These are phyloP conservation scores for Tokudaia tokunoshimensis DNA, from an alignment of 2,797 vertebrate genomes.

Conservation along the genomic window DNA sequence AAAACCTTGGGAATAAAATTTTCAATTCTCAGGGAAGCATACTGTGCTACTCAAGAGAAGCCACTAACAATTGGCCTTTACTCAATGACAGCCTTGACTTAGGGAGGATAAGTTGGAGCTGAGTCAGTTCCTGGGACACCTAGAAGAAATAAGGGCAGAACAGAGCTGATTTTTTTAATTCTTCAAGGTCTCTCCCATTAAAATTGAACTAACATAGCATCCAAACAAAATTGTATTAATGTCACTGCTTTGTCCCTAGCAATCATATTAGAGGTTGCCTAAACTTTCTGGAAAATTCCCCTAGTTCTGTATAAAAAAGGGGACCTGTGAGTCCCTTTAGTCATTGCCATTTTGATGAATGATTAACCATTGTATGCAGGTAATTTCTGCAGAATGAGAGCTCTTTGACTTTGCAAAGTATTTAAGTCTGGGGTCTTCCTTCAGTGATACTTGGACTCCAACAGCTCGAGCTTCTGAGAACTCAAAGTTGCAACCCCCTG, in stretches of 20 bases:
- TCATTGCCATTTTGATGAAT: background rate
- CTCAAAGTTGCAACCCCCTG: too few species aligned
- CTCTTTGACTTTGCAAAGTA: background rate
- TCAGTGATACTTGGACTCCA: background rate
- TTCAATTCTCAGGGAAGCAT: too few species aligned
- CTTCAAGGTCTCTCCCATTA: background rate
- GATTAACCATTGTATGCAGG: background rate
- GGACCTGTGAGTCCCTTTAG: background rate
- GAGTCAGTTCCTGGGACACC: too few species aligned
- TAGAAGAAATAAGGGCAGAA: background rate
- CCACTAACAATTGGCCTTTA: too few species aligned
- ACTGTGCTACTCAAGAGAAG: too few species aligned
- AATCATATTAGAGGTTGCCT: background rate
- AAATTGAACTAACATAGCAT: background rate
- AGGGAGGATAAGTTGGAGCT: too few species aligned
- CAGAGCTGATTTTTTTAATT: background rate
- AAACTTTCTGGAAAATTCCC: background rate
- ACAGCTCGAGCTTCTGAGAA: background rate
- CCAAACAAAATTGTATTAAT: background rate
- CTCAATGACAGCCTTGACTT: too few species aligned
- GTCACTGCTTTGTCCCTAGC: background rate
- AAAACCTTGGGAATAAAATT: too few species aligned
- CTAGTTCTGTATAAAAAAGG: background rate
- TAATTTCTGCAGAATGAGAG: background rate
- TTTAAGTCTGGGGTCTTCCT: background rate